These are phyloP conservation scores for Zaprionus capensis DNA, from an alignment of 1,140 invertebrate species.

Conservation along the genomic window DNA sequence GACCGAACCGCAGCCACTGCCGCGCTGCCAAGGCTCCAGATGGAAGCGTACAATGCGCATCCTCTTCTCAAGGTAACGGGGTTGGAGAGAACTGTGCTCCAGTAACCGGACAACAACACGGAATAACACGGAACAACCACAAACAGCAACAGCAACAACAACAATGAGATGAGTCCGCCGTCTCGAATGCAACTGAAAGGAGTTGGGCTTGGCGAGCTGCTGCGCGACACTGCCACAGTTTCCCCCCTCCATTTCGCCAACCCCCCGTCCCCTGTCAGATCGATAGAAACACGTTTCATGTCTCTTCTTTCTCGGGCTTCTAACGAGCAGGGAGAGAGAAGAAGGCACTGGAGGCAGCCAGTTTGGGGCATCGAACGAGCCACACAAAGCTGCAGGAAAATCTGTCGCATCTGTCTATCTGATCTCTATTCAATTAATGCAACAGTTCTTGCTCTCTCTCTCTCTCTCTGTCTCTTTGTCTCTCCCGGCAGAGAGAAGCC, in stretches of 20 bases:
- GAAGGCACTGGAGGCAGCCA: constrained; percentile 6
- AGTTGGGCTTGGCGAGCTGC: constrained; percentile 35
- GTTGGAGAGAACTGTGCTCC: neutral
- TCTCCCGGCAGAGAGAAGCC: constrained; percentile 2
- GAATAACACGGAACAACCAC: neutral
- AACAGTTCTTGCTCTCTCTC: constrained; percentile 1
- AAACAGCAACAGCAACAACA: constrained; percentile 31
- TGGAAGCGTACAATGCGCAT: constrained; percentile 84
- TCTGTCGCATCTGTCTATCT: constrained; percentile 5
- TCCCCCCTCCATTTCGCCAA: constrained; percentile 17
- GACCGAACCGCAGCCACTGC: constrained; percentile 67
- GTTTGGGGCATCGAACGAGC: neutral
- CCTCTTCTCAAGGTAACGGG: constrained; percentile 13
- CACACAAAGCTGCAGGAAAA: neutral
- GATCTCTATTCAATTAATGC: constrained; percentile 3
- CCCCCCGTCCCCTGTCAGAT: constrained; percentile 3
- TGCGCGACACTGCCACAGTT: constrained; percentile 52
- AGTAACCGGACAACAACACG: constrained; percentile 13
- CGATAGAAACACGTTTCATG: constrained; percentile 45
- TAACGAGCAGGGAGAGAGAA: neutral
- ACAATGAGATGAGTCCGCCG: constrained; percentile 40
- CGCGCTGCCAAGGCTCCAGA: constrained; percentile 82
- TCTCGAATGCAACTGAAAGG: constrained; percentile 80
- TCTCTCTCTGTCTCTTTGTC: neutral
- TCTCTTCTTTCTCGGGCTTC: constrained; percentile 24